These are phyloP conservation scores for Danaus melanippus DNA, from an alignment of 1,140 invertebrate species.

Conservation along the genomic window DNA sequence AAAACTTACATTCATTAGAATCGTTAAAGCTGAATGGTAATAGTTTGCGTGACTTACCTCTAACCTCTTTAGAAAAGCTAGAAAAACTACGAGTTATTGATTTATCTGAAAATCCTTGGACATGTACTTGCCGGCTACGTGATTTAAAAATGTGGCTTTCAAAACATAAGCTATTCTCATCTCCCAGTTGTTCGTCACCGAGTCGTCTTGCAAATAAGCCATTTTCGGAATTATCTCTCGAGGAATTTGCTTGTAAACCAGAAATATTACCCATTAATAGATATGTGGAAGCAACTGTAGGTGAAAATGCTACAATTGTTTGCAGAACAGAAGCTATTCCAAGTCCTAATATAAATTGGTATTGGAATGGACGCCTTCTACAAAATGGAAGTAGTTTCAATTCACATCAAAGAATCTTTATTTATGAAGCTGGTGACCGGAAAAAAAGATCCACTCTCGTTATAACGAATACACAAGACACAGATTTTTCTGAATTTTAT, in stretches of 20 bases:
- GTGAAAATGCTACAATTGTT: constrained; percentile 87
- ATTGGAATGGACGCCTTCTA: constrained; percentile 86
- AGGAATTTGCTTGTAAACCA: constrained; percentile 91
- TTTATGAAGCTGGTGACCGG: constrained; percentile 82
- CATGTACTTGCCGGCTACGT: constrained; percentile 88
- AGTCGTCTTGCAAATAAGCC: constrained; percentile 77
- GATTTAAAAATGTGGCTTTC: constrained; percentile 89
- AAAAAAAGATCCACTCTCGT: constrained; percentile 86
- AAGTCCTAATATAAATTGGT: constrained; percentile 87
- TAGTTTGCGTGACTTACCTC: constrained; percentile 79
- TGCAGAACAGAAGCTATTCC: constrained; percentile 87
- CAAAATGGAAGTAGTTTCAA: constrained; percentile 86
- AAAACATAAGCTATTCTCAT: constrained; percentile 85
- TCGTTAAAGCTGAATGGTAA: constrained; percentile 88
- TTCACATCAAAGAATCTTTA: constrained; percentile 84
- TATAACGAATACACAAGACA: constrained; percentile 88
- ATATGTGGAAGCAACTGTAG: constrained; percentile 83
- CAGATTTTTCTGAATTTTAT: constrained; percentile 91
- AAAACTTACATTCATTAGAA: constrained; percentile 83
- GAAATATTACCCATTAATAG: constrained; percentile 83
- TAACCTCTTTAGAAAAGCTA: constrained; percentile 81
- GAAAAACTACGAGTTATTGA: constrained; percentile 86
- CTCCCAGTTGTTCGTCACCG: constrained; percentile 83
- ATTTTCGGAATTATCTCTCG: constrained; percentile 82
- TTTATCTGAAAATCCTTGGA: constrained; percentile 92